Percentiles rank a stretch among this genome's conserved stretches.
Evolutionary conservation across 2,113 vertebrate genomes (phyloP).

Genomic region (Lucifuga dentata): DNA sequence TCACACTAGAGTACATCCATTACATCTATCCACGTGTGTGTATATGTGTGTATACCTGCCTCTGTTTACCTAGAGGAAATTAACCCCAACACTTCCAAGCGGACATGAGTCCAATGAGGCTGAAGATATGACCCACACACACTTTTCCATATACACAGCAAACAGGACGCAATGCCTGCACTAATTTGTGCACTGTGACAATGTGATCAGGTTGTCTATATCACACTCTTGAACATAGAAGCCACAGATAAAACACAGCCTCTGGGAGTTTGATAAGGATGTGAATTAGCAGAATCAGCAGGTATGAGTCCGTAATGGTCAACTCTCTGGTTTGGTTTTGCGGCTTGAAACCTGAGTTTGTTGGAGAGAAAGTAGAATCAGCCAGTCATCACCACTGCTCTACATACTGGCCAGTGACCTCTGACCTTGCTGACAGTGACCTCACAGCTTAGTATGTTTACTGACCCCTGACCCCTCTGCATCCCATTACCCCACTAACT

Average conservation of each 20-base stretch:
- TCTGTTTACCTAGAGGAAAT: constrained; percentile 73
- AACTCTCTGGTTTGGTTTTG: constrained; percentile 3
- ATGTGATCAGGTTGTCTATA: background rate
- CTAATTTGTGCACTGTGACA: constrained; percentile 23
- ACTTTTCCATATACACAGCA: constrained; percentile 40
- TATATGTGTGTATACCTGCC: constrained; percentile 15
- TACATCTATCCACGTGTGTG: constrained; percentile 1
- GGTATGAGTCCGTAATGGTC: background rate
- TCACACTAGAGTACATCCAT: constrained; percentile 69
- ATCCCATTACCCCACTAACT: constrained; percentile 46
- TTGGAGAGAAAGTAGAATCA: constrained; percentile 17
- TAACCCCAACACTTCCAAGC: constrained; percentile 51
- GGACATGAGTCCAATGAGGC: constrained; percentile 58
- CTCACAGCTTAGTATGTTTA: constrained; percentile 49
- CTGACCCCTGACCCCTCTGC: constrained; percentile 39
- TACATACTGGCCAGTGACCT: constrained; percentile 51
- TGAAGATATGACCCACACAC: constrained; percentile 49
- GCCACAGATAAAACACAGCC: background rate
- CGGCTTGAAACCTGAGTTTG: constrained; percentile 6
- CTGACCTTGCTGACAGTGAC: constrained; percentile 66
- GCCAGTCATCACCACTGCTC: constrained; percentile 35
- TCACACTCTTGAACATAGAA: background rate
- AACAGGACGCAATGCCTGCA: constrained; percentile 8
- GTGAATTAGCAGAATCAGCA: background rate
- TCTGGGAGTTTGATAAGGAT: background rate